Conservation (phyloP, 37 sponge, comb jelly and placozoan species). For the Trichoplax adhaerens region DNA sequence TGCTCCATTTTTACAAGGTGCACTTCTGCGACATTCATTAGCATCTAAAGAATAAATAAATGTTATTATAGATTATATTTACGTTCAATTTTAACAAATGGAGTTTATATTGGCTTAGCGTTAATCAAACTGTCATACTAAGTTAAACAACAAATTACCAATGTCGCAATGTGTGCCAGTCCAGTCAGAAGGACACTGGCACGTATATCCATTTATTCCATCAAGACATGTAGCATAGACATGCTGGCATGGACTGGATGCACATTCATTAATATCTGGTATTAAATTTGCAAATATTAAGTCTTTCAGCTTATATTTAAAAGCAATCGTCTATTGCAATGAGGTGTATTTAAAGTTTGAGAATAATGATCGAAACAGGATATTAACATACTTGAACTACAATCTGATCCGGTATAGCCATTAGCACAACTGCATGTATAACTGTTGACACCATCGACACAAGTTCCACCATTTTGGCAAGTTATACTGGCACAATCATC, state of each 20-base stretch:
- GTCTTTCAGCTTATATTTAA: not conserved
- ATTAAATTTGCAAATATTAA: slow-evolving; percentile 1
- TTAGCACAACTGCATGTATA: slow-evolving; percentile 11
- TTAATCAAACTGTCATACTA: slow-evolving; percentile 8
- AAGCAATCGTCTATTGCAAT: not conserved
- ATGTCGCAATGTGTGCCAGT: not conserved
- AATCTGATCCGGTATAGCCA: slow-evolving; percentile 12
- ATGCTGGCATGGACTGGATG: slow-evolving; percentile 21
- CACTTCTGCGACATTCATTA: no score
- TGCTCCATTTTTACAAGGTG: slow-evolving; percentile 17
- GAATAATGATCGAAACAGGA: no score
- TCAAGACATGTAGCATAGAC: slow-evolving; percentile 34
- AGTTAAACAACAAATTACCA: not conserved
- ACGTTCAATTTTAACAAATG: not conserved
- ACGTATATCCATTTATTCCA: slow-evolving; percentile 11
- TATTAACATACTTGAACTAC: not conserved
- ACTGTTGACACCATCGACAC: slow-evolving; percentile 11
- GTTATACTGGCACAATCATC: slow-evolving; percentile 33
- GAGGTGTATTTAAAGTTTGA: not conserved
- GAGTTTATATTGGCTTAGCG: not conserved
- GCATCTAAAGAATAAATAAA: not conserved
- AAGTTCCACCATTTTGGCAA: slow-evolving; percentile 45
- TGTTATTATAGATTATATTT: slow-evolving; percentile 1
- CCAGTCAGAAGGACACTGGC: slow-evolving; percentile 13
- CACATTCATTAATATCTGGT: slow-evolving; percentile 39